Base-by-base conservation (phyloP, 2,797 vertebrate genomes). In the Orestias chungarensis region DNA sequence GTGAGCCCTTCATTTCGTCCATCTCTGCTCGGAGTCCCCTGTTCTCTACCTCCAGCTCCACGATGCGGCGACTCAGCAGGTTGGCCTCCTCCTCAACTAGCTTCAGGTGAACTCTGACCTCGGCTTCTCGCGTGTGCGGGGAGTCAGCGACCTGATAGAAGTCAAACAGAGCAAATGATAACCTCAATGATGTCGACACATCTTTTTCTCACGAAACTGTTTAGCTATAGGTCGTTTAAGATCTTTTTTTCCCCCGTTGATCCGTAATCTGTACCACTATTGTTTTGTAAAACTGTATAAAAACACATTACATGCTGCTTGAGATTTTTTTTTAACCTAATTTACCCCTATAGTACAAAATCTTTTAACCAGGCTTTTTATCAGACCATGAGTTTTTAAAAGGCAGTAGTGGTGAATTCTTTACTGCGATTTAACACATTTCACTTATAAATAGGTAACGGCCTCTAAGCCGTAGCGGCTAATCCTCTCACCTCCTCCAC, bases 81-180 rank as follows among this genome's bases (percentile, higher is more conserved):
- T 98, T 99, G 87, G 98, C 97, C 82, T 99, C 98, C 83, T 99
- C 98, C 86, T 99, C 98, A 40, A 99, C 98, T 80, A 99, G 94
- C 93, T 97, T 98, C 71, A 99, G 92, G 69, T 99, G 98, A 65
- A 96, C 95, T 81, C 97, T 96, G 80, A 99, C 87, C 88, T 99
- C 98, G 0, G 97, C 96, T 87, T 99, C 98, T 0, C 97, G 95
- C 0, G 97, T 97, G 73, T 98, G 96, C 1, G 97, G 97, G 0
- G 97, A 97, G 66, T 97, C 96, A 0, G 96, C 96, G 73, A 99
- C 93, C 91, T 93, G 71, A 1, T 14, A 12, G n/a, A n/a, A 0
- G n/a, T 33, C 20, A 35, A 25, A 52, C 40, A 50, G 8, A 14
- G 35, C 14, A 38, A 44, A 17, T 11, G 14, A 0, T 29, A 38